Conservation (phyloP, 1,140 invertebrate species). For the Brachionus koreanus region DNA sequence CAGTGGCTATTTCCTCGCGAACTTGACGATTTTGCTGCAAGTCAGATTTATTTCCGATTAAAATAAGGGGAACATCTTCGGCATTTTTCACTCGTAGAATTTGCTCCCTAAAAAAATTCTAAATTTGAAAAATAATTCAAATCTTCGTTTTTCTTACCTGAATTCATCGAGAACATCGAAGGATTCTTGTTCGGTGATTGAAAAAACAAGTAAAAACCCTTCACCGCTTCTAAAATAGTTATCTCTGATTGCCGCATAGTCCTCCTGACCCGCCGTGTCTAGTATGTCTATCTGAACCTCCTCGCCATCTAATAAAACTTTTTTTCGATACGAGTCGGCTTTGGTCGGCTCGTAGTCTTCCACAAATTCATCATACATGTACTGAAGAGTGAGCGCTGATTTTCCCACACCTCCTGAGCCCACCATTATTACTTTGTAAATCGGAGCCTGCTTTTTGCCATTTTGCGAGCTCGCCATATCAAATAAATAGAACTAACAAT, state of each 20-base stretch:
- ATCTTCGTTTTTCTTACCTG: conserved; percentile 65
- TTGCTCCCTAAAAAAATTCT: conserved; percentile 75
- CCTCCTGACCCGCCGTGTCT: conserved; percentile 98
- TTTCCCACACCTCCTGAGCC: conserved; percentile 98
- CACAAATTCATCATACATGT: conserved; percentile 99
- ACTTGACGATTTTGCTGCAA: conserved; percentile 86
- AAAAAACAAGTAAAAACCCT: conserved; percentile 98
- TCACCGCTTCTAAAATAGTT: conserved; percentile 99
- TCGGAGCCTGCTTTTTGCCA: conserved; percentile 50
- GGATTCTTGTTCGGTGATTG: conserved; percentile 96
- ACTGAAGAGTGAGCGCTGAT: conserved; percentile 95
- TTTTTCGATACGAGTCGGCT: conserved; percentile 98
- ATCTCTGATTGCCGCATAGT: conserved; percentile 84
- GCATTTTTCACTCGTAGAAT: conserved; percentile 97
- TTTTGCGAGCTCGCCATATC: conserved; percentile 43
- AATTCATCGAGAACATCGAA: conserved; percentile 98
- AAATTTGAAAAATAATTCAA: background rate
- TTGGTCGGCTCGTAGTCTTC: conserved; percentile 99
- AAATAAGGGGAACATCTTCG: conserved; percentile 91
- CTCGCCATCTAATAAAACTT: conserved; percentile 82
- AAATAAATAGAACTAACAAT: background rate
- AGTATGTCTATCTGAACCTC: conserved; percentile 96
- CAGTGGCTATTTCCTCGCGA: conserved; percentile 76
- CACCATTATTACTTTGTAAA: conserved; percentile 99
- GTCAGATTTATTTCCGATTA: conserved; percentile 98